phyloP scores from a whole-genome alignment of 2,113 vertebrate genomes.

The Proterorhinus semilunaris region DNA sequence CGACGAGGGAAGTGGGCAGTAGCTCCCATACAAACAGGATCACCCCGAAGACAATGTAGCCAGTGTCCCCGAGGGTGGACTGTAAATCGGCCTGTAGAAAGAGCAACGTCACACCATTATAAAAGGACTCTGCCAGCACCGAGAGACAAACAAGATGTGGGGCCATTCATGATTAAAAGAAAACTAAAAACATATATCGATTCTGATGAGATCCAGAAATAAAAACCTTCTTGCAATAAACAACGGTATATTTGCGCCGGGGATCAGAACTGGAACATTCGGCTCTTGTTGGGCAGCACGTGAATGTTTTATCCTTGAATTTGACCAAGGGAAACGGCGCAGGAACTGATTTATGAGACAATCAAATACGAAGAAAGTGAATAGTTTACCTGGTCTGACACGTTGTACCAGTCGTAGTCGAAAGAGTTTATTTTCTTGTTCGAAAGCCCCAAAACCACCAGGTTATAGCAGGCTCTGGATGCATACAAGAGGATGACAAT shows the following conservation, averaged over 20 bases:
- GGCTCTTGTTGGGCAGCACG: no score
- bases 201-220: no score
- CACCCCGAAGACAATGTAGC: conserved; percentile 92
- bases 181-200: no score
- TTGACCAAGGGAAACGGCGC: no score
- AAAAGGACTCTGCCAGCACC: no score
- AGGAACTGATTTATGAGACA: no score
- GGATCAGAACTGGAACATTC: no score
- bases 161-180: no score
- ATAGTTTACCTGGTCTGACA: conserved; percentile 89
- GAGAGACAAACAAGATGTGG: no score
- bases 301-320: no score
- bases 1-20: conserved; percentile 91
- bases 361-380: not conserved
- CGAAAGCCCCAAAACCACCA: conserved; percentile 87
- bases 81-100: conserved; percentile 87
- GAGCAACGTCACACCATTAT: not conserved
- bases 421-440: conserved; percentile 88
- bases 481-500: conserved; percentile 90
- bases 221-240: no score
- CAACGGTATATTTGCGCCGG: not conserved
- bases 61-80: conserved; percentile 87
- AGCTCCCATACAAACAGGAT: conserved; percentile 96
- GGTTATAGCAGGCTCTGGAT: conserved; percentile 95
- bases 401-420: conserved; percentile 98